Evolutionary conservation across 2,888 invertebrate species (phyloP).

Genomic region (Mythimna impura): DNA sequence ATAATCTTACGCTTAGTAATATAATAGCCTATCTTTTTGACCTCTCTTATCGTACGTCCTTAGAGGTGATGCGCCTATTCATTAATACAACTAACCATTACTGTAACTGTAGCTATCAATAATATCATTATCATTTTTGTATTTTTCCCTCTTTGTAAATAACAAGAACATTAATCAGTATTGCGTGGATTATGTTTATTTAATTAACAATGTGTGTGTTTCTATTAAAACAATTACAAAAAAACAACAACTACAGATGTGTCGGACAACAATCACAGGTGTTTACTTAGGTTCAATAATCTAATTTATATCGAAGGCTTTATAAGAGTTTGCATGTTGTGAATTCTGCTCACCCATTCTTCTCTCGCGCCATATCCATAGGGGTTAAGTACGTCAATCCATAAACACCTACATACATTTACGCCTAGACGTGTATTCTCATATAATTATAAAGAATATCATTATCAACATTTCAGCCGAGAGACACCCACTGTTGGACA

Average conservation of each 20-base stretch:
- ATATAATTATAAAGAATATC: no score
- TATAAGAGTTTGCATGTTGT: no score
- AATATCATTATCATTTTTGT: slow-evolving; percentile 30
- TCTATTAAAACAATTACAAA: background rate
- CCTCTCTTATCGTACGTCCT: slow-evolving; percentile 23
- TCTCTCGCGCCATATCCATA: no score
- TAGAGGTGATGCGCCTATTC: slow-evolving; percentile 12
- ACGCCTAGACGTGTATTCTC: no score
- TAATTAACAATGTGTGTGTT: slow-evolving; percentile 3
- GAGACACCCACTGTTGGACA: no score
- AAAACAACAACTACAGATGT: background rate
- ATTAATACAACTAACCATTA: slow-evolving; percentile 18
- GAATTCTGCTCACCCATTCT: no score
- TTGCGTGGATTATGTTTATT: slow-evolving; percentile 17
- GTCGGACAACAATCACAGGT: no score
- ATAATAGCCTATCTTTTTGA: background rate
- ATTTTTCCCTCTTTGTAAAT: slow-evolving; percentile 10
- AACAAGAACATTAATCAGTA: slow-evolving; percentile 31
- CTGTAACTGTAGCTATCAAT: background rate
- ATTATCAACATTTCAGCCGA: no score
- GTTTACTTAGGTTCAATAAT: background rate
- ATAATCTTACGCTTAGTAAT: background rate
- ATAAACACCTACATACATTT: no score
- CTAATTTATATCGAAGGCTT: no score
- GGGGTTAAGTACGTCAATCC: no score